Base-by-base conservation (phyloP, 2,888 invertebrate species). In the Tipula helvola region DNA sequence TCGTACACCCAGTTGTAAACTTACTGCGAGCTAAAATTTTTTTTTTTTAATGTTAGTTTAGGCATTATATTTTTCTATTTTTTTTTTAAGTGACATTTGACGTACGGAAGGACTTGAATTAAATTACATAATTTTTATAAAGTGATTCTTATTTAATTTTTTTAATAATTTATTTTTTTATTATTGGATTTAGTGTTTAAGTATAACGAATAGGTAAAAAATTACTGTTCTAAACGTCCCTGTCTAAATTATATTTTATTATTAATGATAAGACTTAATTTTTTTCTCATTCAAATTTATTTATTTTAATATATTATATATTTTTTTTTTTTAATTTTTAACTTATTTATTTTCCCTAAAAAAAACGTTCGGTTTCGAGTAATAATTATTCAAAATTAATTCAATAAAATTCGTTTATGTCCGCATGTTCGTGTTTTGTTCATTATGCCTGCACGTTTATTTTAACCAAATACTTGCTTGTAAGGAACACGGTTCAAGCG, bases 1-100 rank as follows among this genome's bases (percentile, higher is more conserved):
- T 85, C 85, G n/a, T 85, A 85, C 18, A 85, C 85, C 1, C 85
- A 85, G 18, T 85, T 85, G 18, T 85, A 85, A 85, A 28, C 18
- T 85, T 16, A 28, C 44, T n/a, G n/a, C 12, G 12, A 28, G 28
- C 28, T 28, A 28, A 83, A 83, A 3, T n/a, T 84, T 39, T 84
- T 2, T 84, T 84, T 84, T 39, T 36, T 13, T 36, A 18, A 36
- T 83, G 28, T 36, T 84, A 7, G 39, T 84, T 83, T 83, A 52
- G 8, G 52, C 16, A 16, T 57, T 16, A 3, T 8, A 16, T 28
- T 28, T 71, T 71, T 71, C 12, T 71, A 28, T 28, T 13, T 10
- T 71, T 8, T 8, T 71, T 71, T 71, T 71, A 71, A 71, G 71
- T 28, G 71, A 71, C 71, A 28, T 28, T 18, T 71, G 71, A 71